Evolutionary conservation across 1,140 invertebrate species (phyloP), one percentile per base, ranked within the genome.

Genomic region (Ctenoplectra terminalis): DNA sequence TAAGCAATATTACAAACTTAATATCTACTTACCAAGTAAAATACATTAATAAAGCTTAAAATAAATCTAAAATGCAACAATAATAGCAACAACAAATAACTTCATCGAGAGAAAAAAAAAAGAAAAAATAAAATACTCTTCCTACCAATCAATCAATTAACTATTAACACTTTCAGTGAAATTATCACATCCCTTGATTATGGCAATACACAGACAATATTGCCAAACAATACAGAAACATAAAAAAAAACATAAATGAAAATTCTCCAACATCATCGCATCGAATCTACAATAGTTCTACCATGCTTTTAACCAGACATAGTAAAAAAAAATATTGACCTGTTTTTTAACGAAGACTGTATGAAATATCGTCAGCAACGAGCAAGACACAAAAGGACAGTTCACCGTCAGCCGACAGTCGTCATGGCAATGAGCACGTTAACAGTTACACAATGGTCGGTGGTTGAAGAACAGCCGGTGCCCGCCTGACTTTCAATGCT

Each of bases 401-500:
- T 48, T 63, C 43, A 50, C 4, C 31, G 29, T 43, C 29, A 23
- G 31, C 43, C 29, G 7, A 69, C 48, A 37, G 50, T 48, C 34
- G 67, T 79, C 76, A 79, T 61, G 76, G 67, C 67, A 71, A 29
- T 61, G 76, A 72, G 13, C 48, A 64, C 48, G 37, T 54, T 29
- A 70, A 78, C 43, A 72, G 70, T 91, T 79, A 94, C 54, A 94
- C 93, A 79, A 94, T 93, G 9, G 93, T 94, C 13, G 93, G 93
- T 26, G 93, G 88, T 76, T 94, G 93, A 11, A 94, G 81, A 70
- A 94, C 92, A 69, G 90, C 93, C 9, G 93, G 92, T 26, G 93
- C 93, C 29, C 93, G 89, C 69, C 93, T 91, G 46, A 94, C 92
- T 85, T 93, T 93, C 31, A 94, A 78, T 34, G 93, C 93, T 88